Percentiles rank a stretch among this genome's conserved stretches.
phyloP scores from a whole-genome alignment of 2,888 invertebrate genomes.

The Cheilosia impressa region DNA sequence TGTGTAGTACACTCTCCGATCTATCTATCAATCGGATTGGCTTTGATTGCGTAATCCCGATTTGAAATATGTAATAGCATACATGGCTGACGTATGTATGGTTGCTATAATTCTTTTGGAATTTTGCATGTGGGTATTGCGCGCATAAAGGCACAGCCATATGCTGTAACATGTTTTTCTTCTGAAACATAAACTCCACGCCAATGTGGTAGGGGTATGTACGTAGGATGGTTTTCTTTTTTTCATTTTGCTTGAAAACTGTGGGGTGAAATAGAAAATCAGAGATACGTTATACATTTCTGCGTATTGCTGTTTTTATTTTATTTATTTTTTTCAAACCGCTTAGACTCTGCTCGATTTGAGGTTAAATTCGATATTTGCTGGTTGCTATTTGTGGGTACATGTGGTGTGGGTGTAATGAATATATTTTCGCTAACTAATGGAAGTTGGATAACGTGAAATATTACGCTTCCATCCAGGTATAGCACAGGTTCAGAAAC shows the following conservation, averaged over 20 bases:
- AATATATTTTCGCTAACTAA: constrained; percentile 22
- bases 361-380: constrained; percentile 12
- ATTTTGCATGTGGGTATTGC: constrained; percentile 40
- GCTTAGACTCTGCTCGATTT: constrained; percentile 12
- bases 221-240: neutral
- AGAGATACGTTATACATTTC: constrained; percentile 15
- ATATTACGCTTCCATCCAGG: constrained; percentile 10
- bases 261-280: constrained; percentile 31
- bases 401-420: constrained; percentile 41
- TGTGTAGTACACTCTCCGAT: neutral
- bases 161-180: constrained; percentile 28
- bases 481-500: neutral
- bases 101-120: constrained; percentile 50
- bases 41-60: constrained; percentile 56
- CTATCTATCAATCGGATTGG: constrained; percentile 52
- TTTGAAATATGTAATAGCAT: constrained; percentile 44
- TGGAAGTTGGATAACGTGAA: constrained; percentile 19
- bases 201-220: constrained; percentile 9
- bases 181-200: constrained; percentile 37
- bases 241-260: neutral
- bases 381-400: neutral
- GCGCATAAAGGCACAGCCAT: neutral
- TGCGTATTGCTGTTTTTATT: neutral
- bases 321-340: neutral
- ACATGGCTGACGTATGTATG: constrained; percentile 31